Conservation (phyloP, 2,888 invertebrate species). For the Notodonta ziczac region DNA sequence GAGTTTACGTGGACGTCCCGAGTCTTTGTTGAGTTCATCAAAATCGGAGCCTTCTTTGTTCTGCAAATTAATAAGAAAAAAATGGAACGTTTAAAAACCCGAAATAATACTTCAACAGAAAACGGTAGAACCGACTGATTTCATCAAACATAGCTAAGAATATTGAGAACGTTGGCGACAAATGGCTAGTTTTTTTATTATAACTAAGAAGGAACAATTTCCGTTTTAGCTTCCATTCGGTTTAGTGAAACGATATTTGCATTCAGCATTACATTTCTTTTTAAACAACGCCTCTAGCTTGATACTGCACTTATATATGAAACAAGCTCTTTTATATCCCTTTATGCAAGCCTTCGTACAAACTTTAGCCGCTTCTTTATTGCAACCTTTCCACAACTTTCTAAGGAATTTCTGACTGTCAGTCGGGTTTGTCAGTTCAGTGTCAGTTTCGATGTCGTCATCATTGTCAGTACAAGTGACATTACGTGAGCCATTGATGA, state of each 20-base stretch:
- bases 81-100: background rate
- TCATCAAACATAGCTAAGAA: too few species aligned
- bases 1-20: background rate
- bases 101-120: too few species aligned
- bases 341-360: slow-evolving; percentile 49
- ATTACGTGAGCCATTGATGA: background rate
- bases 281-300: slow-evolving; percentile 6
- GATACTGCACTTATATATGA: background rate
- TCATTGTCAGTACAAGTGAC: background rate
- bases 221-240: too few species aligned
- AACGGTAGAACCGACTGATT: too few species aligned
- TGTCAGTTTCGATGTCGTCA: background rate
- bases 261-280: background rate
- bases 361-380: slow-evolving; percentile 20
- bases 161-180: too few species aligned
- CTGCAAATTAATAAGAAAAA: background rate
- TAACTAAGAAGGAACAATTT: too few species aligned
- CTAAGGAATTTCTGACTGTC: slow-evolving; percentile 5
- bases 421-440: background rate
- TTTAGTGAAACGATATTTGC: background rate
- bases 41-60: background rate
- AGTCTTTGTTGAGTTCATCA: background rate
- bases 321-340: slow-evolving; percentile 36
- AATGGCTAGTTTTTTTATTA: too few species aligned
- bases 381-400: slow-evolving; percentile 10